A percentile compares a stretch with the other conserved stretches of the same genome.
Conservation (phyloP, 2,113 vertebrate genomes). For the Tiliqua scincoides region DNA sequence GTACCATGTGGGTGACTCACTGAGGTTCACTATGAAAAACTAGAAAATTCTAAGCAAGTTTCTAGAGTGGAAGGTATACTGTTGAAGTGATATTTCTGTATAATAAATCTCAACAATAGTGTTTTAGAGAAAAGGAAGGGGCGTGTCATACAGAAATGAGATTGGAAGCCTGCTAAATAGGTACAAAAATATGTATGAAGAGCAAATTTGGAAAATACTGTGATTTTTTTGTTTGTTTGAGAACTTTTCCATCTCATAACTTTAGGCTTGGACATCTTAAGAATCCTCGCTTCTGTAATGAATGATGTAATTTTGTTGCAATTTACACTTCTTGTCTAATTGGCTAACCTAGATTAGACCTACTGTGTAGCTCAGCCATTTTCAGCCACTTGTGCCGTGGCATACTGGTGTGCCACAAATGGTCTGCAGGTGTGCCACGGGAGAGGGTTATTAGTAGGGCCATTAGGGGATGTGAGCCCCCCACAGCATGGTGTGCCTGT, state of each 20-base stretch:
- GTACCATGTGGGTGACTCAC: constrained; percentile 40
- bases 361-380: background rate
- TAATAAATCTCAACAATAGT: background rate
- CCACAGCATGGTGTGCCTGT: no score
- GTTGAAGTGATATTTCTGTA: background rate
- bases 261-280: background rate
- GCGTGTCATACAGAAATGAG: background rate
- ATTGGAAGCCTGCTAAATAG: background rate
- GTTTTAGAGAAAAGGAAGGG: background rate
- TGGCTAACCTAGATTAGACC: background rate
- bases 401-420: no score
- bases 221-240: background rate
- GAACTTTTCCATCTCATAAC: background rate
- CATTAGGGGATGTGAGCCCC: no score
- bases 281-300: background rate
- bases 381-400: no score
- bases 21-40: constrained; percentile 47
- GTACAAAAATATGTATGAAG: background rate
- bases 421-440: no score
- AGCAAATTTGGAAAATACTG: background rate
- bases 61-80: constrained; percentile 27
- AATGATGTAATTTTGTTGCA: background rate
- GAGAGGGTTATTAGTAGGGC: no score
- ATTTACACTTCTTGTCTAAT: background rate
- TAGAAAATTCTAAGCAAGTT: constrained; percentile 49